These are phyloP conservation scores for Pseudorhombus dupliciocellatus DNA, from an alignment of 2,113 vertebrate species.

Conservation along the genomic window DNA sequence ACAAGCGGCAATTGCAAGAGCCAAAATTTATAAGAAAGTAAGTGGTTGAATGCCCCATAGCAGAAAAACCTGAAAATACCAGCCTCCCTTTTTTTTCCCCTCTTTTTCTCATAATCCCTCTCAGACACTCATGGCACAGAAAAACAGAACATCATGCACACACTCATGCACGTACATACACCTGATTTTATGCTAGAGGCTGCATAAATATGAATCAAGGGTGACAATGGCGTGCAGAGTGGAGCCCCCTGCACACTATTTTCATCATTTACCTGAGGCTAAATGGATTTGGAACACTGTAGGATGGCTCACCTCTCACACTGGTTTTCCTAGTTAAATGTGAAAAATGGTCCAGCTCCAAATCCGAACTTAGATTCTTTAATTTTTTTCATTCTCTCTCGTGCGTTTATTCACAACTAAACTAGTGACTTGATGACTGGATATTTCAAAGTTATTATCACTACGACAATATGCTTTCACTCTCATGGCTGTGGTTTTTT, in stretches of 20 bases:
- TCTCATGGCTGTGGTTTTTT: not conserved
- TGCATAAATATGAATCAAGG: conserved; percentile 74
- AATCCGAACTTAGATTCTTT: conserved; percentile 35
- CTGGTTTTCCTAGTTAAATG: conserved; percentile 65
- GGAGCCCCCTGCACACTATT: conserved; percentile 73
- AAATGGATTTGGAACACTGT: conserved; percentile 74
- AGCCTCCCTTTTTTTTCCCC: conserved; percentile 18
- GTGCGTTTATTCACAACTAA: not conserved
- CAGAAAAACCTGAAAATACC: conserved; percentile 34
- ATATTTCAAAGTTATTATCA: conserved; percentile 10
- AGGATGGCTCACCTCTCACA: conserved; percentile 72
- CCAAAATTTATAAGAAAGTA: conserved; percentile 41
- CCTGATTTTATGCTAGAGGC: conserved; percentile 66
- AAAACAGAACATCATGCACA: conserved; percentile 22
- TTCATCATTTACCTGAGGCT: conserved; percentile 75
- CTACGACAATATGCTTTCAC: not conserved
- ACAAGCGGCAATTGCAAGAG: conserved; percentile 35
- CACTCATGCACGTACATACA: conserved; percentile 35
- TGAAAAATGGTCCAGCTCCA: conserved; percentile 67
- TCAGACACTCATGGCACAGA: conserved; percentile 19
- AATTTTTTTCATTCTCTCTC: conserved; percentile 6
- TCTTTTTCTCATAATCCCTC: conserved; percentile 12
- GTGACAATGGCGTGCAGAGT: conserved; percentile 71
- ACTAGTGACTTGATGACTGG: conserved; percentile 31
- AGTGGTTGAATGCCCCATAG: conserved; percentile 35